These are phyloP conservation scores for Nyctibius bracteatus DNA, from an alignment of 2,113 vertebrate genomes.

Conservation along the genomic window DNA sequence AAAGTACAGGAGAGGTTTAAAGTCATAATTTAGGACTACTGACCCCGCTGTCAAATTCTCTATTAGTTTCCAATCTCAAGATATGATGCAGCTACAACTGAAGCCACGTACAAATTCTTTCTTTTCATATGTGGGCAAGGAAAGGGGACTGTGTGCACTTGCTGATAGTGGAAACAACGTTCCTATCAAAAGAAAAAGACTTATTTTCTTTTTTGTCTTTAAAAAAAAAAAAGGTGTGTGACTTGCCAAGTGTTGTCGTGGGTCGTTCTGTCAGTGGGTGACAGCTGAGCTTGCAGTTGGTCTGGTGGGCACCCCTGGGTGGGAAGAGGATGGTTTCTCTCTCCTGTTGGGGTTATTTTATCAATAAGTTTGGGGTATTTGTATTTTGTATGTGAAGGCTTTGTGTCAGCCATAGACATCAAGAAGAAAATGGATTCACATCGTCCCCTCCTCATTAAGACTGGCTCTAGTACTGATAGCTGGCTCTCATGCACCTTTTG, in stretches of 20 bases:
- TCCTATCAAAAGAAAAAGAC: background rate
- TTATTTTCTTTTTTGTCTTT: background rate
- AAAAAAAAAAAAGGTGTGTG: background rate
- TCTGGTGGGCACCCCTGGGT: background rate
- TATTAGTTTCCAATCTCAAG: background rate
- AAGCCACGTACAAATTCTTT: background rate
- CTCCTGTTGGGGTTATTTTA: background rate
- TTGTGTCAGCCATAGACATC: background rate
- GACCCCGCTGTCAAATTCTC: background rate
- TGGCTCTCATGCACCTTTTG: background rate
- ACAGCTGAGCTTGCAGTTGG: background rate
- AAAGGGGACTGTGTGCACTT: too few relatives aligned
- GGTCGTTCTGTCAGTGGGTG: background rate
- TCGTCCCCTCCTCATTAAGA: background rate
- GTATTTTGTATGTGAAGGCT: rapidly evolving
- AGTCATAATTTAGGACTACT: background rate
- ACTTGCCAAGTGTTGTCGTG: background rate
- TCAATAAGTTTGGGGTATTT: background rate
- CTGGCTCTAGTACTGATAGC: background rate
- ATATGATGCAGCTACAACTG: too few relatives aligned
- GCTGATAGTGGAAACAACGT: background rate
- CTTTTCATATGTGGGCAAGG: background rate
- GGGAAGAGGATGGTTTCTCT: background rate
- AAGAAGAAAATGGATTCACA: background rate
- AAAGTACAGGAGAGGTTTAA: background rate